Evolutionary conservation across 2,888 invertebrate genomes (phyloP).

Genomic region (Drosophila acutilabella): DNA sequence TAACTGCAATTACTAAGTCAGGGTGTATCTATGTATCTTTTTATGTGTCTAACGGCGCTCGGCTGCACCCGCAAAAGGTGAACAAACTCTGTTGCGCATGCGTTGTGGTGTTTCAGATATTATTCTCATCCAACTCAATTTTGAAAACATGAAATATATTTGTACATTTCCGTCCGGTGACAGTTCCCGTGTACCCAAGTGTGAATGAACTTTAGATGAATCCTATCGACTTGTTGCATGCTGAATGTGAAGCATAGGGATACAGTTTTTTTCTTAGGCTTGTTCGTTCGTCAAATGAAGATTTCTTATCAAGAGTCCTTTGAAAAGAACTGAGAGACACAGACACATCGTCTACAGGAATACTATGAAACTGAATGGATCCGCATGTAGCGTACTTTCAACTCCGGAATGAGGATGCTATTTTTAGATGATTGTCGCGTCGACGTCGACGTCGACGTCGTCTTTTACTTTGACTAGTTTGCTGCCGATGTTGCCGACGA

Average conservation of each 20-base stretch:
- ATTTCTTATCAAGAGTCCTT: conserved; percentile 7
- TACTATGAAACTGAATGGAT: conserved; percentile 67
- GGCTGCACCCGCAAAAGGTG: conserved; percentile 57
- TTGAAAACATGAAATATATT: conserved; percentile 75
- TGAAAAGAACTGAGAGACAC: background rate
- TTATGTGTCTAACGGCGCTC: background rate
- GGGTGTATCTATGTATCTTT: conserved; percentile 37
- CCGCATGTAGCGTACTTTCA: conserved; percentile 53
- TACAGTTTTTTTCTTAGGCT: conserved; percentile 30
- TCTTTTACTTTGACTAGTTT: conserved; percentile 68
- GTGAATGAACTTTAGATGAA: conserved; percentile 66
- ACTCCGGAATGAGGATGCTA: conserved; percentile 46
- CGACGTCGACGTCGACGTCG: too few species aligned
- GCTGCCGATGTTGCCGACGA: conserved; percentile 55
- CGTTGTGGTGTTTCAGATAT: conserved; percentile 41
- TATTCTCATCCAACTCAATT: conserved; percentile 60
- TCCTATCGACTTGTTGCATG: conserved; percentile 67
- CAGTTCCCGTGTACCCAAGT: conserved; percentile 34
- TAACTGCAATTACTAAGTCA: conserved; percentile 71
- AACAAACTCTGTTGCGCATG: conserved; percentile 74
- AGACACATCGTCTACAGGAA: conserved; percentile 66
- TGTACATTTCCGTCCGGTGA: conserved; percentile 57
- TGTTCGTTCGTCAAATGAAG: background rate
- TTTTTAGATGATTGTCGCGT: conserved; percentile 64
- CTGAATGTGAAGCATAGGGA: conserved; percentile 16